Evolutionary conservation across 2,888 invertebrate genomes (phyloP), one percentile per base, ranked within the genome.

Genomic region (Stegophylla sp.): DNA sequence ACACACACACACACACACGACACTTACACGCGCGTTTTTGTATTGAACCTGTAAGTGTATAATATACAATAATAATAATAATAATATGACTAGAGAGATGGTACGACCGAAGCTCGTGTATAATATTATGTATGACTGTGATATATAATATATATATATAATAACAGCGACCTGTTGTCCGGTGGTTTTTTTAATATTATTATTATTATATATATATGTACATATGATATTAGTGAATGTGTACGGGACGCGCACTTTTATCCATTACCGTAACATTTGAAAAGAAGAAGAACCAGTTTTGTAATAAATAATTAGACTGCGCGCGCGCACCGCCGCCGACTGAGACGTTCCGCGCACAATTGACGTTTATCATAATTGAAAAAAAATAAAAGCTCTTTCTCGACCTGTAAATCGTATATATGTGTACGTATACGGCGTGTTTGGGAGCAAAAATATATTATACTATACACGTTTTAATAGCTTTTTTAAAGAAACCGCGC

Each of bases 271-370:
- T 2, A 59, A 69, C 79, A 71, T 69, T n/a, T 41, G 79, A 79
- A 71, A 79, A 79, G 79, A 79, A 79, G 79, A 79, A 79, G 79
- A 79, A 79, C 79, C 79, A 69, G 79, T 69, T 79, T 79, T 59
- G 26, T 71, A 71, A 79, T 79, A 79, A 79, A 79, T 79, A 69
- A 79, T 79, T 79, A 79, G 79, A 79, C 71, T 79, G 59, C 20
- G 23, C 9, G 28, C 34, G 73, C 61, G 75, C 64, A 64, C 51
- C 63, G 66, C 53, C 53, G 23, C 66, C 77, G 67, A 77, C 77
- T 77, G 67, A 77, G 77, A 77, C 67, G 67, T 77, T 77, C 77
- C 67, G 67, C 67, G 67, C 51, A 20, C 79, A 67, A 79, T 79
- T 79, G 79, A 71, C 79, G 79, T 79, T 79, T 79, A 69, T 71